Evolutionary conservation across 2,888 invertebrate species (phyloP).

Genomic region (Pterostichus madidus): DNA sequence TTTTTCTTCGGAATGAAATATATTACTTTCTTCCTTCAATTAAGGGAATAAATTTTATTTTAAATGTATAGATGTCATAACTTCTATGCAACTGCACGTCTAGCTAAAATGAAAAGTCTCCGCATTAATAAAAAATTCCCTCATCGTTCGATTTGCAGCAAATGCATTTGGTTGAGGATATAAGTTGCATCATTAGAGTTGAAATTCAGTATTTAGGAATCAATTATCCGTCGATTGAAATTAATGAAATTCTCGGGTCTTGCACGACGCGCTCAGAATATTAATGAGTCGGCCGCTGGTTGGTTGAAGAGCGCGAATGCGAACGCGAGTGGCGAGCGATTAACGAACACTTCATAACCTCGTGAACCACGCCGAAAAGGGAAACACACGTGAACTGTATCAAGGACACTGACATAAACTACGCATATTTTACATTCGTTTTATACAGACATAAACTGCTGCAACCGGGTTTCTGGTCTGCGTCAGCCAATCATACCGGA

Average conservation of each 20-base stretch:
- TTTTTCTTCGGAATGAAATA: too few relatives aligned
- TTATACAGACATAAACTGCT: background rate
- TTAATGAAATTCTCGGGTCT: constrained; percentile 20
- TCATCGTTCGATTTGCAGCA: background rate
- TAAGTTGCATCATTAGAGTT: constrained; percentile 14
- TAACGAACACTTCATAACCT: constrained; percentile 14
- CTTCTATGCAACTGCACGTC: too few relatives aligned
- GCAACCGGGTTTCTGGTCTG: background rate
- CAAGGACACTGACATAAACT: constrained; percentile 11
- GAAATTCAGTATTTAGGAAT: background rate
- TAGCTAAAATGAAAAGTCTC: too few relatives aligned
- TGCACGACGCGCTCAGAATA: constrained; percentile 1
- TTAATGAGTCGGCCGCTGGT: constrained; percentile 9
- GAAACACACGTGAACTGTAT: constrained; percentile 14
- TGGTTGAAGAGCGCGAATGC: background rate
- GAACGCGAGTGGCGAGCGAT: background rate
- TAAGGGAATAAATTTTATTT: too few relatives aligned
- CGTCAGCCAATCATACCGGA: background rate
- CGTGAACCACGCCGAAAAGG: constrained; percentile 31
- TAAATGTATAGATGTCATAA: too few relatives aligned
- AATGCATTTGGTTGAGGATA: background rate
- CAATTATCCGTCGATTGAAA: constrained; percentile 15
- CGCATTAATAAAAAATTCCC: too few relatives aligned
- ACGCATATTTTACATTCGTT: constrained; percentile 10
- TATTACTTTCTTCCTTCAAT: too few relatives aligned